Percentiles rank a stretch among this genome's conserved stretches.
Conservation (phyloP, 2,797 vertebrate species). For the Sphaeramia orbicularis region DNA sequence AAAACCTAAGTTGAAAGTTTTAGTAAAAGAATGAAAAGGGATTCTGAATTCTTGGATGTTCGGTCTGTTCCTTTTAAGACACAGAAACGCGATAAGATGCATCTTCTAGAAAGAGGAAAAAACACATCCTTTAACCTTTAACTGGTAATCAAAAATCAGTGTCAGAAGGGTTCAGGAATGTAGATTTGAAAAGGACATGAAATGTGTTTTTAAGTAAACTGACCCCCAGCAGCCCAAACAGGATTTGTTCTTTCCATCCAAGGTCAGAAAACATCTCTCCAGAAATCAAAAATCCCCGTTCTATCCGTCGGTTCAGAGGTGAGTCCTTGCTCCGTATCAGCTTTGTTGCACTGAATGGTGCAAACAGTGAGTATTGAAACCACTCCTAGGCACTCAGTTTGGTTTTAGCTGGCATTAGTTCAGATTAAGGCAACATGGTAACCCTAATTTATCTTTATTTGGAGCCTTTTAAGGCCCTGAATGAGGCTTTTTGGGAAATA, state of each 20-base stretch:
- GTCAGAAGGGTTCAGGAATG: background rate
- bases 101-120: background rate
- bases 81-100: background rate
- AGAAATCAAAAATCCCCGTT: slow-evolving; percentile 19
- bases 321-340: slow-evolving; percentile 46
- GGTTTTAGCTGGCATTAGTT: slow-evolving; percentile 75
- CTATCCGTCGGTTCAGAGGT: slow-evolving; percentile 46
- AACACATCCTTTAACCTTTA: slow-evolving; percentile 1
- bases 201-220: slow-evolving; percentile 18
- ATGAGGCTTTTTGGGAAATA: slow-evolving; percentile 77
- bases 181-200: slow-evolving; percentile 20
- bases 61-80: background rate
- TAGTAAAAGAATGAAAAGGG: too few species aligned
- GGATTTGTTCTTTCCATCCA: slow-evolving; percentile 35
- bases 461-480: slow-evolving; percentile 73
- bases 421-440: slow-evolving; percentile 73
- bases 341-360: slow-evolving; percentile 28
- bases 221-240: slow-evolving; percentile 8
- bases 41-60: too few species aligned
- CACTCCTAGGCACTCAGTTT: slow-evolving; percentile 65
- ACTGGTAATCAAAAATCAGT: slow-evolving; percentile 1
- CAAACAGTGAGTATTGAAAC: slow-evolving; percentile 56
- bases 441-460: slow-evolving; percentile 78
- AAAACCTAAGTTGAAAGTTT: too few species aligned
- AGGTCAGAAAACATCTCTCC: slow-evolving; percentile 16